Conservation (phyloP, 2,888 invertebrate genomes). For the Dolichomitus sp. region DNA sequence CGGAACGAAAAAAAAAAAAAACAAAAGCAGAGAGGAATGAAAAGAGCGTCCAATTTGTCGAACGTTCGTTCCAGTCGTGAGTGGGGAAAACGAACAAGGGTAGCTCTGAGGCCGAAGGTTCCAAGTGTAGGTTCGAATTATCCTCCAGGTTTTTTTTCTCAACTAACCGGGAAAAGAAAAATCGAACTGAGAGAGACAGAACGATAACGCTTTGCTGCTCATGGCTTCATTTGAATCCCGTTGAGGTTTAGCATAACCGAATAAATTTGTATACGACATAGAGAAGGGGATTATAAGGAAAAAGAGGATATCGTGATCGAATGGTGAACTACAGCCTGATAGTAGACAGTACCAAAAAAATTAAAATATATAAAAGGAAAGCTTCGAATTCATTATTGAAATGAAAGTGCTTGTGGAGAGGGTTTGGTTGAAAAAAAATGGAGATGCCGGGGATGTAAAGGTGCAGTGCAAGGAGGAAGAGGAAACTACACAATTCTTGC, state of each 20-base stretch:
- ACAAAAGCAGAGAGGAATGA: constrained; percentile 41
- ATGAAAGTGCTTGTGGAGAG: constrained; percentile 11
- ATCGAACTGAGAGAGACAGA: background rate
- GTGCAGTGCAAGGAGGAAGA: constrained; percentile 9
- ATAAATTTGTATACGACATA: constrained; percentile 53
- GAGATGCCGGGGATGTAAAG: background rate
- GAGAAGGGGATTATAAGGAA: background rate
- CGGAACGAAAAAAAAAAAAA: constrained; percentile 31
- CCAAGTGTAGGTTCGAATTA: constrained; percentile 28
- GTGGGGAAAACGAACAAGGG: constrained; percentile 38
- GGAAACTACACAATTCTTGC: constrained; percentile 55
- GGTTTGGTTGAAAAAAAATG: constrained; percentile 4
- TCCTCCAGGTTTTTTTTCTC: constrained; percentile 22
- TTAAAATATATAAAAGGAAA: constrained; percentile 37
- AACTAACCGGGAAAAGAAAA: constrained; percentile 37
- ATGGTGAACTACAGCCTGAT: constrained; percentile 3
- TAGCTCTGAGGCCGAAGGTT: constrained; percentile 24
- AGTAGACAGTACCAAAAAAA: background rate
- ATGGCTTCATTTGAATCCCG: constrained; percentile 48
- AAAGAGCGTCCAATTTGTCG: constrained; percentile 60
- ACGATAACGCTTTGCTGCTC: constrained; percentile 27
- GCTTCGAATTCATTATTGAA: constrained; percentile 54
- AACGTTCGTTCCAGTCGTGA: constrained; percentile 34
- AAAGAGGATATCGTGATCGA: constrained; percentile 18
- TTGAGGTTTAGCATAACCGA: constrained; percentile 51